A percentile compares a stretch with the other conserved stretches of the same genome.
phyloP scores from a whole-genome alignment of 2,888 invertebrate species.

The Alloplasta piceator region DNA sequence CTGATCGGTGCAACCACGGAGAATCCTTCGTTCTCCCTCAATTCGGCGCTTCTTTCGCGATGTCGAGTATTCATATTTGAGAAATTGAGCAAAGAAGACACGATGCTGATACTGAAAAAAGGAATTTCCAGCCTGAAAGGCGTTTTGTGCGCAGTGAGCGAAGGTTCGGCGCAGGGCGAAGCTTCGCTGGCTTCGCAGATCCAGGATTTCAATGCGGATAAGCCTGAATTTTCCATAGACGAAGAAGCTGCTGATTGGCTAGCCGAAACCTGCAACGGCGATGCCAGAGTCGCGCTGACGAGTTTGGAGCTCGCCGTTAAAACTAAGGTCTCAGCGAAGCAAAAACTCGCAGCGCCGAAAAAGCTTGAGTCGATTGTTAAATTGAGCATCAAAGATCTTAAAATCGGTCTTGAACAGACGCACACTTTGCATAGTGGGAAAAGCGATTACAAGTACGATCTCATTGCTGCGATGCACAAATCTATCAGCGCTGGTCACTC shows the following conservation, averaged over 20 bases:
- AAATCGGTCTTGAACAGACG: constrained; percentile 90
- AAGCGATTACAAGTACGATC: constrained; percentile 94
- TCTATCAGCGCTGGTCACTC: constrained; percentile 92
- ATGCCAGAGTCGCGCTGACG: constrained; percentile 90
- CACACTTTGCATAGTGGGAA: constrained; percentile 91
- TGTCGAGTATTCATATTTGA: constrained; percentile 91
- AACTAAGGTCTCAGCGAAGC: constrained; percentile 82
- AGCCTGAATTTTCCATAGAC: constrained; percentile 82
- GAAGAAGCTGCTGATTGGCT: constrained; percentile 88
- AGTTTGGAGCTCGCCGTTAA: constrained; percentile 89
- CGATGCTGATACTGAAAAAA: constrained; percentile 86
- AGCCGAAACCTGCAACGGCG: constrained; percentile 91
- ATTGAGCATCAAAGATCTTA: constrained; percentile 88
- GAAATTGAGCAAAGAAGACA: constrained; percentile 86
- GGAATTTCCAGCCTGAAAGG: constrained; percentile 84
- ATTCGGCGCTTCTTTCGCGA: constrained; percentile 91
- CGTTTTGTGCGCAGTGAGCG: constrained; percentile 9
- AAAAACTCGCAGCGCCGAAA: constrained; percentile 65
- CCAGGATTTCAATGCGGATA: too few relatives aligned
- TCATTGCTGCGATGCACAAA: constrained; percentile 92
- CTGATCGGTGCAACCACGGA: constrained; percentile 94
- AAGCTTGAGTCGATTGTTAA: constrained; percentile 82
- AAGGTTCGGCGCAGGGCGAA: background rate
- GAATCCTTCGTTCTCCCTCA: constrained; percentile 94
- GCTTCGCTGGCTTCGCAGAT: too few relatives aligned